A percentile compares a stretch with the other conserved stretches of the same genome.
These are phyloP conservation scores for Varecia variegata DNA, from an alignment of 2,797 vertebrate species.

Conservation along the genomic window DNA sequence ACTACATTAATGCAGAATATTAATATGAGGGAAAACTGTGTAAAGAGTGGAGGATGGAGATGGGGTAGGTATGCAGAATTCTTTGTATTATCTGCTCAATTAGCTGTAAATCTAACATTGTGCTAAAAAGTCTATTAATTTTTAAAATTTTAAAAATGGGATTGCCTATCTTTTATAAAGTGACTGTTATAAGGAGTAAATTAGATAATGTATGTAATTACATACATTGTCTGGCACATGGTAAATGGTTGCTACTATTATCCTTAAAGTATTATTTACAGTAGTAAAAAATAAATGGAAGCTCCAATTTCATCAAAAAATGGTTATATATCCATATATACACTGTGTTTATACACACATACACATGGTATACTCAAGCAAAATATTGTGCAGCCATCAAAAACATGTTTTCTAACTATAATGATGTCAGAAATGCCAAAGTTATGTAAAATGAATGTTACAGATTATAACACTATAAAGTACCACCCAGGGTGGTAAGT, in stretches of 20 bases:
- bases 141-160: background rate
- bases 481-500: background rate
- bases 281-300: background rate
- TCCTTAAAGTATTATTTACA: slow-evolving; percentile 7
- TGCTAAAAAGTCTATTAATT: background rate
- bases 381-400: background rate
- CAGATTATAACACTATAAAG: background rate
- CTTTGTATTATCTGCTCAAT: background rate
- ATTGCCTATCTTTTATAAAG: background rate
- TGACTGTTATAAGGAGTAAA: background rate
- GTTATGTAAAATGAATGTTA: background rate
- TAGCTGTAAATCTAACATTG: background rate
- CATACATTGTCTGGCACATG: background rate
- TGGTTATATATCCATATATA: background rate
- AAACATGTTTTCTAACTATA: background rate
- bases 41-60: background rate
- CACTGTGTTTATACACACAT: background rate
- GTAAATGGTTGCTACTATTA: background rate
- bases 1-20: background rate
- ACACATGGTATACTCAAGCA: background rate
- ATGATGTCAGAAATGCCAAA: background rate
- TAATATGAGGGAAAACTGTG: too few relatives aligned
- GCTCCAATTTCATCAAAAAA: background rate
- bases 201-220: background rate
- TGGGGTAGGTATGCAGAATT: background rate